phyloP scores from a whole-genome alignment of 2,113 vertebrate species.

The Oreotrochilus melanogaster region DNA sequence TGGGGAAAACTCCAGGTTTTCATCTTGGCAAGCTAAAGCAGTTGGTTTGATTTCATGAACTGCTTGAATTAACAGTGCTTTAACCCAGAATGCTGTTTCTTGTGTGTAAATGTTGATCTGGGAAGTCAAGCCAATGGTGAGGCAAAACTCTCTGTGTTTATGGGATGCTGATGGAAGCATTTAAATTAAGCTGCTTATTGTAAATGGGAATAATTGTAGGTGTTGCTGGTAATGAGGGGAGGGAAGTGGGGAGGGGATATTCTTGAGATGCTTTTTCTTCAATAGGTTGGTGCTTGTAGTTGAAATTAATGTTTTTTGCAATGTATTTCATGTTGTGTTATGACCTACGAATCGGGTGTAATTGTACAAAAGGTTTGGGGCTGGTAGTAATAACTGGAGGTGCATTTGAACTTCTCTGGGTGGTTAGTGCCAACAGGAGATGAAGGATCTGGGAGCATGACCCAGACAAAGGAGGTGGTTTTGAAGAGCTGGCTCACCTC shows the following conservation, averaged over 20 bases:
- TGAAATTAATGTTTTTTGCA: background rate
- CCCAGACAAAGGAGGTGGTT: background rate
- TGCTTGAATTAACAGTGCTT: background rate
- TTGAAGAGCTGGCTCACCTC: background rate
- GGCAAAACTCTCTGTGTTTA: background rate
- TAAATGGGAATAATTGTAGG: background rate
- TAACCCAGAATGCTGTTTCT: background rate
- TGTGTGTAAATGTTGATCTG: fast-evolving
- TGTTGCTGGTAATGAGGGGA: background rate
- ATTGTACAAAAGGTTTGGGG: background rate
- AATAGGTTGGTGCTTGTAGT: background rate
- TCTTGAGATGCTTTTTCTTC: background rate
- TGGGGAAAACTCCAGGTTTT: background rate
- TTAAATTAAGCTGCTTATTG: background rate
- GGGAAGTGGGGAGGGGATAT: background rate
- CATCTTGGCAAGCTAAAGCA: background rate
- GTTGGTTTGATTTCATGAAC: background rate
- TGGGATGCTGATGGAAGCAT: background rate
- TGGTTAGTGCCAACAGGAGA: background rate
- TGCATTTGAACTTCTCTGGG: background rate
- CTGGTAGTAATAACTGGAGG: background rate
- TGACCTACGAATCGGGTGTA: background rate
- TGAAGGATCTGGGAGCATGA: background rate
- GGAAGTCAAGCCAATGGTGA: background rate
- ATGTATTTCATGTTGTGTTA: background rate